Percentiles rank a stretch among this genome's conserved stretches.
phyloP scores from a whole-genome alignment of 2,113 vertebrate species.

The Ardeotis arabs region DNA sequence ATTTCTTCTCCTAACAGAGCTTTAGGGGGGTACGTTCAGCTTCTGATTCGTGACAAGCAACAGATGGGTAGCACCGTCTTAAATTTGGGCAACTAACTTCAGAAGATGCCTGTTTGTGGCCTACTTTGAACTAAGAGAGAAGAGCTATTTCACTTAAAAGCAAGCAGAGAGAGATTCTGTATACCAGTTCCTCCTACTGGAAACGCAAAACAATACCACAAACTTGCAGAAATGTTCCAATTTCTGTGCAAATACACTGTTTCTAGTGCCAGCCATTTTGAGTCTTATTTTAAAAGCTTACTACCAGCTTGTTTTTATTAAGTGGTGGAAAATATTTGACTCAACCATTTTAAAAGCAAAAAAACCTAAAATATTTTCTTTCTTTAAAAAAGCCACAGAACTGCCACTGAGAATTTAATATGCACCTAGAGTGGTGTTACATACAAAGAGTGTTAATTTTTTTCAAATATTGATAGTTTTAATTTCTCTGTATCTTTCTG shows the following conservation, averaged over 20 bases:
- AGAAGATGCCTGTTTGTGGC: not conserved
- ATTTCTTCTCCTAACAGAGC: not conserved
- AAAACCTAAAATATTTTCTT: not conserved
- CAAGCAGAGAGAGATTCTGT: not conserved
- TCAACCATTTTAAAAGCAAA: not conserved
- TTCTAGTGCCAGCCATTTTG: not conserved
- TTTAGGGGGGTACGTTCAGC: not conserved
- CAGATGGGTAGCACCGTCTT: not conserved
- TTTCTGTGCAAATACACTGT: not conserved
- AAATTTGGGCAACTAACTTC: not conserved
- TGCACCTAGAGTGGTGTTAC: not conserved
- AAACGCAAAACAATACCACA: not conserved
- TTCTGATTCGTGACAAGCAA: not conserved
- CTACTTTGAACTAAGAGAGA: not conserved
- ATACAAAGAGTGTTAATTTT: not conserved
- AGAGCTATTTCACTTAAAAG: not conserved
- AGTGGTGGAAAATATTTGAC: not conserved
- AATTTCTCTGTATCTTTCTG: not conserved
- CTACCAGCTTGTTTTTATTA: constrained; percentile 18
- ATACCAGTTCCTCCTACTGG: not conserved
- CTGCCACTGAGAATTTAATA: not conserved
- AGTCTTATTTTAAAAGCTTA: not conserved
- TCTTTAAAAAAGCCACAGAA: not conserved
- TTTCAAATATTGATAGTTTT: not conserved
- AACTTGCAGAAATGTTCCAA: not conserved